Conservation (phyloP, 2,113 vertebrate genomes). For the Xiphophorus hellerii region DNA sequence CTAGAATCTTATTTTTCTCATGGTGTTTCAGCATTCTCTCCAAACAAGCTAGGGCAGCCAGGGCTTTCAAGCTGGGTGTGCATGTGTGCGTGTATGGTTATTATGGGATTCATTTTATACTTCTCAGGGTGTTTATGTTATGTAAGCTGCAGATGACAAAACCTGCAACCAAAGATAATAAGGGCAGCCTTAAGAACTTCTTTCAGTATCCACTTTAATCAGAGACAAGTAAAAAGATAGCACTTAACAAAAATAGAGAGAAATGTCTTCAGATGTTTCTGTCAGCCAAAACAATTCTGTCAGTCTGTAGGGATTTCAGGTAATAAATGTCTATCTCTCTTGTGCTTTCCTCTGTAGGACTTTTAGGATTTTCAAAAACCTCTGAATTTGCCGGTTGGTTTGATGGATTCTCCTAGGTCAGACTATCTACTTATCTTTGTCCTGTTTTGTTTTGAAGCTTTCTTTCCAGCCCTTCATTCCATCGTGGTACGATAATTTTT, state of each 20-base stretch:
- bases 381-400: not conserved
- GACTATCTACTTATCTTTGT: not conserved
- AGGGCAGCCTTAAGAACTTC: too few relatives aligned
- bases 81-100: not conserved
- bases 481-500: slow-evolving; percentile 6
- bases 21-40: not conserved
- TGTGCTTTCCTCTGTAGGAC: not conserved
- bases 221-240: too few relatives aligned
- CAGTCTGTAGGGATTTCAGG: not conserved
- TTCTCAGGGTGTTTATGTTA: too few relatives aligned
- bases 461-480: not conserved
- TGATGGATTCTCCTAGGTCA: not conserved
- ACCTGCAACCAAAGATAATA: too few relatives aligned
- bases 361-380: not conserved
- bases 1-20: not conserved
- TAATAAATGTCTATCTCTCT: not conserved
- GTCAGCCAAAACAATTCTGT: not conserved
- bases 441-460: not conserved
- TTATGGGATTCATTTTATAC: too few relatives aligned
- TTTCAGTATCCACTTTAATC: too few relatives aligned
- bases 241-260: too few relatives aligned
- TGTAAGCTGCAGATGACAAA: too few relatives aligned
- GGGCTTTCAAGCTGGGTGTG: not conserved
- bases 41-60: not conserved
- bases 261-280: not conserved